phyloP scores from a whole-genome alignment of 1,140 invertebrate genomes.

The Musca domestica region DNA sequence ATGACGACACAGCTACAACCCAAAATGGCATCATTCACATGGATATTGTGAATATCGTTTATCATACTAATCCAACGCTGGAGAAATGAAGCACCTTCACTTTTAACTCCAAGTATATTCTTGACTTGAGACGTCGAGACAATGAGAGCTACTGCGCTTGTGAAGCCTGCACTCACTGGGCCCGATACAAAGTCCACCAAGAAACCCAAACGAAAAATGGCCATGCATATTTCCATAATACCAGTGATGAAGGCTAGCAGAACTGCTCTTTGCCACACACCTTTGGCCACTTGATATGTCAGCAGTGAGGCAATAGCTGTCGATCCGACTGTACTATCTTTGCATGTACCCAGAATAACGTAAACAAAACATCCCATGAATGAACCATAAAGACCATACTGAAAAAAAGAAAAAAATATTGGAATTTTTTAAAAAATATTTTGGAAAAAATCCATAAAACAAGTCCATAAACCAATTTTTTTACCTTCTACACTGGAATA shows the following conservation, averaged over 20 bases:
- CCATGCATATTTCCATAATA: constrained; percentile 80
- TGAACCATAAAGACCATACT: constrained; percentile 86
- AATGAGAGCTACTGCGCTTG: constrained; percentile 87
- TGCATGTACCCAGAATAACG: constrained; percentile 85
- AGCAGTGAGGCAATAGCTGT: constrained; percentile 84
- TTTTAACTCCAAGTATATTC: constrained; percentile 75
- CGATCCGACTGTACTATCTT: constrained; percentile 87
- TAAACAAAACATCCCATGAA: constrained; percentile 91
- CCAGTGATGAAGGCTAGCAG: constrained; percentile 81
- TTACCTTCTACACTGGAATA: no score
- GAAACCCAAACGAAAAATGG: constrained; percentile 83
- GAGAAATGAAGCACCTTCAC: constrained; percentile 70
- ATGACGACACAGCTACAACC: constrained; percentile 69
- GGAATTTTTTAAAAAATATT: no score
- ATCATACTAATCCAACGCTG: constrained; percentile 71
- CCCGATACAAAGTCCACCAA: constrained; percentile 92
- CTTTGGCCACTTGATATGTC: constrained; percentile 73
- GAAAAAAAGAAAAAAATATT: constrained; percentile 25
- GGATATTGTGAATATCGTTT: constrained; percentile 62
- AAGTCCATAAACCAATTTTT: no score
- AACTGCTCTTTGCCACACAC: constrained; percentile 73
- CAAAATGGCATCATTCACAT: constrained; percentile 67
- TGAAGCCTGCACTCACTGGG: constrained; percentile 90
- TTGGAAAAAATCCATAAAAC: no score
- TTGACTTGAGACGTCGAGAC: constrained; percentile 89